Evolutionary conservation across 1,140 invertebrate species (phyloP), one percentile per base, ranked within the genome.

Genomic region (Trachymyrmex cornetzi): DNA sequence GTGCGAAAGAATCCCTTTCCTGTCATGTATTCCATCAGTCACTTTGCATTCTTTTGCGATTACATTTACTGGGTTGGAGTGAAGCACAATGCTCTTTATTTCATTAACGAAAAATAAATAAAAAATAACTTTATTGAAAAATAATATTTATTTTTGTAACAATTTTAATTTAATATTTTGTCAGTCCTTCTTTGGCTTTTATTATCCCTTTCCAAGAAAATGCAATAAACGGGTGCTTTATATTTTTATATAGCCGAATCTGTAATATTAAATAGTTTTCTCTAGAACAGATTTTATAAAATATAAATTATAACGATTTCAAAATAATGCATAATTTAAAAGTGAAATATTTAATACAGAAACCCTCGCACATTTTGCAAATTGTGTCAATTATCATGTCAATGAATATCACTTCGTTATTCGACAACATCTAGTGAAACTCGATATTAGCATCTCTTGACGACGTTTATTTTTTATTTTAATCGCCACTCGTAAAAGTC

Each of bases 31-130:
- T 44, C 38, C 24, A 66, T n/a, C 53, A 24, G 19, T 67, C 71
- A 81, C 19, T 85, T 67, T 61, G 53, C 86, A 75, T 77, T 87
- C 59, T 63, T 86, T 82, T 77, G 7, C 16, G 61, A 19, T 69
- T 61, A 84, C 55, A 22, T 84, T 84, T 74, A 50, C n/a, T 11
- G 67, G 9, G 48, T 14, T 59, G 22, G 55, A 57, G 9, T 67
- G 67, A 67, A 67, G 16, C 61, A 22, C 44, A 19, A 14, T 24
- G 61, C 30, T 11, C 48, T 80, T 79, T 50, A 12, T 63, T 61
- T 69, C 24, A 63, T 12, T 44, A 44, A 44, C 38, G 9, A 44
- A 44, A 44, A 12, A 44, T 44, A 44, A 12, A 44, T 44, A 44
- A 44, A 11, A 44, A 12, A 44, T 44, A 44, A 44, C 38, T 44